These are phyloP conservation scores for Pseudorhiza aurosa DNA, from an alignment of 30 jellyfish, hydroid and myxozoan genomes.

Conservation along the genomic window DNA sequence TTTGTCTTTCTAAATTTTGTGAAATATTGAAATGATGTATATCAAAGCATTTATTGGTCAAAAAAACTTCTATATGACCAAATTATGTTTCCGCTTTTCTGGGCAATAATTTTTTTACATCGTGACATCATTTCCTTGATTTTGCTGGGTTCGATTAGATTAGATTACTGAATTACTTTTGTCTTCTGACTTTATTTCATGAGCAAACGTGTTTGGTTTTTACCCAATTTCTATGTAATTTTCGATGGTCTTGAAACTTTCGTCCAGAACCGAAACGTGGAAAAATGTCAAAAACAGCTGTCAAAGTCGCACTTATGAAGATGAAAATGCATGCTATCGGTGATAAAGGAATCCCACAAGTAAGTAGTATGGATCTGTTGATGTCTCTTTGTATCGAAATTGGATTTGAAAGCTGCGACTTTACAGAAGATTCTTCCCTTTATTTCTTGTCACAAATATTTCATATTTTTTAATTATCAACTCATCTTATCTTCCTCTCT, in stretches of 20 bases:
- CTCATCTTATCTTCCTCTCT: too few relatives aligned
- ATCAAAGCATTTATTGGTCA: neutral
- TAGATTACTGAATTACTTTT: too few relatives aligned
- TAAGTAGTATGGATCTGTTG: neutral
- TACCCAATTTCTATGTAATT: too few relatives aligned
- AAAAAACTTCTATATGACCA: neutral
- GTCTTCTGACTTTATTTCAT: too few relatives aligned
- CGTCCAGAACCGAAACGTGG: conserved; percentile 26
- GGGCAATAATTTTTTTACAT: neutral
- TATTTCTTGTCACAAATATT: too few relatives aligned
- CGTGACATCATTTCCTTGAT: neutral
- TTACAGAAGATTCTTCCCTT: too few relatives aligned
- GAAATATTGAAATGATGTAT: too few relatives aligned
- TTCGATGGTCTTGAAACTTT: neutral
- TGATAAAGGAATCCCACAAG: conserved; percentile 65
- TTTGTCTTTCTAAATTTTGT: too few relatives aligned
- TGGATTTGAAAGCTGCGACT: neutral
- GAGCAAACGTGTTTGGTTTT: too few relatives aligned
- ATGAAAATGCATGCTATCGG: conserved; percentile 69
- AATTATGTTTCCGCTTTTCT: neutral
- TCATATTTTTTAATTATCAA: too few relatives aligned
- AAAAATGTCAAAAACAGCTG: conserved; percentile 55
- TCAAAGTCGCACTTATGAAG: conserved; percentile 59
- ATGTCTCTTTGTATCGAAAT: neutral
- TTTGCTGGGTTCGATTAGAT: too few relatives aligned